A percentile compares a stretch with the other conserved stretches of the same genome.
Evolutionary conservation across 2,113 vertebrate genomes (phyloP).

Genomic region (Orthonyx spaldingii): DNA sequence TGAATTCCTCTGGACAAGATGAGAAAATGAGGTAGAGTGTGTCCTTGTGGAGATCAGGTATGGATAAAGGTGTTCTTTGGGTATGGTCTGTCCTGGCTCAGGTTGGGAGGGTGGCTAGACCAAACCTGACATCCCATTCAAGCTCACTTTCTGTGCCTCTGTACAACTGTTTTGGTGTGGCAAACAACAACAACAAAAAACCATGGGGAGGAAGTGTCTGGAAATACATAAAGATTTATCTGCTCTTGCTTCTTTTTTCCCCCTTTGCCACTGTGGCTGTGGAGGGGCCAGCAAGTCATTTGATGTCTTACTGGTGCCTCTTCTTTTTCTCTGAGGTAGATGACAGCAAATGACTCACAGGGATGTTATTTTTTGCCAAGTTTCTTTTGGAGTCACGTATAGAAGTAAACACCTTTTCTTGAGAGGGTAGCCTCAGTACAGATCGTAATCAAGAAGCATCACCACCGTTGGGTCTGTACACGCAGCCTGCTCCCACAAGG

Average conservation of each 20-base stretch:
- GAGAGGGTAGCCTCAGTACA: constrained; percentile 13
- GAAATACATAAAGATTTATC: background rate
- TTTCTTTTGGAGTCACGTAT: constrained; percentile 11
- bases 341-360: constrained; percentile 18
- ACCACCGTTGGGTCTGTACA: constrained; percentile 42
- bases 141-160: background rate
- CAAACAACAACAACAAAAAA: background rate
- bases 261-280: background rate
- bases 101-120: background rate
- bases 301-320: background rate
- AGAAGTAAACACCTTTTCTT: constrained; percentile 19
- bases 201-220: background rate
- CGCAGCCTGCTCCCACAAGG: constrained; percentile 10
- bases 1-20: background rate
- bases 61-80: background rate
- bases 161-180: background rate
- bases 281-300: background rate
- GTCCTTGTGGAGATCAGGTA: background rate
- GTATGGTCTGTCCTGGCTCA: background rate
- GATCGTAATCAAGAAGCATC: constrained; percentile 3
- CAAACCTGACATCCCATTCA: background rate
- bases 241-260: background rate
- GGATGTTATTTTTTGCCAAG: background rate
- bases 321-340: background rate
- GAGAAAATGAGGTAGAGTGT: background rate